Evolutionary conservation across 2,888 invertebrate species (phyloP).

Genomic region (Bedellia somnulentella): DNA sequence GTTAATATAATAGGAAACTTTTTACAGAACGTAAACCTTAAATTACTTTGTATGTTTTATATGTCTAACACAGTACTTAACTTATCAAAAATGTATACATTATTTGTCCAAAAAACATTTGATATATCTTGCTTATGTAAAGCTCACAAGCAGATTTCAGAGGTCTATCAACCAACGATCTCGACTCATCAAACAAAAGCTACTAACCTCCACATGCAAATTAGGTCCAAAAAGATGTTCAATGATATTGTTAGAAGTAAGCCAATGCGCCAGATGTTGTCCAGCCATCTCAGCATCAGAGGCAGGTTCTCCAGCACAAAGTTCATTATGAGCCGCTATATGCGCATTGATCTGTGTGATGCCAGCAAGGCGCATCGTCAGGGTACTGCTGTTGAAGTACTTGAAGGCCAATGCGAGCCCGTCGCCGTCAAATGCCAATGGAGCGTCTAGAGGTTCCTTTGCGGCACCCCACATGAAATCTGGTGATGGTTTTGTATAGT

Average conservation of each 20-base stretch:
- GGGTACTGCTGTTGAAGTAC: conserved; percentile 91
- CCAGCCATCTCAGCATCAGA: conserved; percentile 85
- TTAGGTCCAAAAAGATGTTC: conserved; percentile 97
- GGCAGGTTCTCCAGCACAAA: conserved; percentile 85
- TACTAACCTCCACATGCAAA: conserved; percentile 88
- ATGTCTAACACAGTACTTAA: no score
- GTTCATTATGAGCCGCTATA: conserved; percentile 88
- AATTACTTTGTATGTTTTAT: no score
- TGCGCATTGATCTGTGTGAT: conserved; percentile 94
- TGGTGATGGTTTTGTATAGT: no score
- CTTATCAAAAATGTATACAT: no score
- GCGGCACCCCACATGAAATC: conserved; percentile 96
- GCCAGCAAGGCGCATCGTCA: conserved; percentile 91
- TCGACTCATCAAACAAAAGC: no score
- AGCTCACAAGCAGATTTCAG: no score
- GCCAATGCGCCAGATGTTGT: conserved; percentile 84
- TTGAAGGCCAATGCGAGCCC: conserved; percentile 93
- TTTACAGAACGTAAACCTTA: no score
- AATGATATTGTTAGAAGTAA: conserved; percentile 86
- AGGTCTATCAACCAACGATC: no score
- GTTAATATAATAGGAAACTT: no score
- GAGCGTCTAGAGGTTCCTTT: conserved; percentile 87
- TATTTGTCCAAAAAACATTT: no score
- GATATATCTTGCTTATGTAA: no score
- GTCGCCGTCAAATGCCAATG: conserved; percentile 84